Base-by-base conservation (phyloP, 2,797 vertebrate species). In the Falco novaeseelandiae region DNA sequence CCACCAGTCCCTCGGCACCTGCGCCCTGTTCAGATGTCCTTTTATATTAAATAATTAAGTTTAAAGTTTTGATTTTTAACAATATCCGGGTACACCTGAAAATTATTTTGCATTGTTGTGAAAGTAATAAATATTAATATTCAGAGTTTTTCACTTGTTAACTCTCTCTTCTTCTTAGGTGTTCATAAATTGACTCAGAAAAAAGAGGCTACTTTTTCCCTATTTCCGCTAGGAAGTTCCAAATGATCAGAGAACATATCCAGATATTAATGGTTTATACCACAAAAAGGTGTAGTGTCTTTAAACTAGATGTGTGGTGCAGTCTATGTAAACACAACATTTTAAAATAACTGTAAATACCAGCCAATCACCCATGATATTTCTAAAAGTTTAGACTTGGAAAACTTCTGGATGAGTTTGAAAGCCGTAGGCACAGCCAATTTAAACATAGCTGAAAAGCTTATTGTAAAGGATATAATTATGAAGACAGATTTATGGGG, bases 1-100 rank as follows among this genome's bases (percentile, higher is more conserved):
- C 29, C n/a, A 21, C 30, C 0, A 0, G 10, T 0, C 0, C 25
- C 42, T 6, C 5, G 6, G 9, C 36, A 54, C 17, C n/a, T 22
- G 15, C 32, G 42, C n/a, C 7, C 1, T 0, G 7, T 36, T 40
- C 5, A 58, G 71, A 62, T 29, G 9, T 36, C 8, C 8, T 27
- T 25, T 73, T 23, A 8, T 73, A 83, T 62, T 73, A 73, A 85
- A 57, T 38, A 25, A 52, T 6, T 0, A 61, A 19, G 5, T 36
- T 54, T 55, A 72, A 62, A 70, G 18, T 25, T 74, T 93, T 48
- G 1, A 23, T 67, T 89, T 90, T 83, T 51, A 25, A 58, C 74
- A 87, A 44, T 69, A 27, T 61, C 5, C 11, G 51, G 6, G 7
- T 71, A 30, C 3, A 12, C 18, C 20, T 57, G 22, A 38, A 71